A percentile compares a stretch with the other conserved stretches of the same genome.
These are phyloP conservation scores for Oxycera nigricornis DNA, from an alignment of 2,888 invertebrate species.

Conservation along the genomic window DNA sequence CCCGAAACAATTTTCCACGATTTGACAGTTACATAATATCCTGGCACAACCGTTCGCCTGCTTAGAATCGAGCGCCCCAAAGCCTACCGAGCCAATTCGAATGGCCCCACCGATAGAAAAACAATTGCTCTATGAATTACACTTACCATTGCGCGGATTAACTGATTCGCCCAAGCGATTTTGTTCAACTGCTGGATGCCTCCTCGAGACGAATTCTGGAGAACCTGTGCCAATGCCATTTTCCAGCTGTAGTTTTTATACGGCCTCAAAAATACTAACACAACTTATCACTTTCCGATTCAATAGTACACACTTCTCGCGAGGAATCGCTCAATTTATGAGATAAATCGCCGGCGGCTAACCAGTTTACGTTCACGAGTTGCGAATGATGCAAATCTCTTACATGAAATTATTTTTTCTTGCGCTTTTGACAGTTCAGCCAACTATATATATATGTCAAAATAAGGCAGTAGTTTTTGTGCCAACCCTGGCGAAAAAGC, in stretches of 20 bases:
- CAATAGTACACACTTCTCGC: neutral
- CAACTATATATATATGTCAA: neutral
- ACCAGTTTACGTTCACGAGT: neutral
- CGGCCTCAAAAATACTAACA: neutral
- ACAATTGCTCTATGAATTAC: neutral
- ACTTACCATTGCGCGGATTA: conserved; percentile 55
- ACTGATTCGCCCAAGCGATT: conserved; percentile 49
- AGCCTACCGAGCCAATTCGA: too few species aligned
- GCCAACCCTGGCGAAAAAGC: neutral
- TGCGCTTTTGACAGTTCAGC: neutral
- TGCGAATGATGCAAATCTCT: neutral
- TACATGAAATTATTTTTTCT: conserved; percentile 13
- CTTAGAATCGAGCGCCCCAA: neutral
- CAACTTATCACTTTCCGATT: neutral
- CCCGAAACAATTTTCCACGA: too few species aligned
- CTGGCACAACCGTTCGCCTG: neutral
- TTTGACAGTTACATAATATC: conserved; percentile 33
- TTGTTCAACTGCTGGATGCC: conserved; percentile 55
- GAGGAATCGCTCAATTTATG: conserved; percentile 7
- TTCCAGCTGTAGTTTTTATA: conserved; percentile 10
- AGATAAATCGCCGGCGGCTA: neutral
- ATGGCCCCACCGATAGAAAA: too few species aligned
- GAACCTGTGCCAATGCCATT: conserved; percentile 47
- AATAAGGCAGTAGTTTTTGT: neutral
- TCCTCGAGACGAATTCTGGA: conserved; percentile 54